Base-by-base conservation (phyloP, 2,797 vertebrate species). In the Hephaestus fuliginosus region DNA sequence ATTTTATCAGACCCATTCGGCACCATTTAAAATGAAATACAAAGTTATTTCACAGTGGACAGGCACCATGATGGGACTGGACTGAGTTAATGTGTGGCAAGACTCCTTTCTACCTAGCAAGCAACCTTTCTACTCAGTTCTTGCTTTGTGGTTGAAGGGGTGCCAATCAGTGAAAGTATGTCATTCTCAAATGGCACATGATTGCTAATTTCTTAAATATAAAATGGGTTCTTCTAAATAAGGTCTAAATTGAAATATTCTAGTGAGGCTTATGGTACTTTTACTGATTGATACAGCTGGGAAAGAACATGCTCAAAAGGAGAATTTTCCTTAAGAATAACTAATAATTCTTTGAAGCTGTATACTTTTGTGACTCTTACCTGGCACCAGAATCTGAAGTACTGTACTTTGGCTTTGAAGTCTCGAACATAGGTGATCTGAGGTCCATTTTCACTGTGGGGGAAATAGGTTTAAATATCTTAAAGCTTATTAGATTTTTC, bases 371-470 rank as follows among this genome's bases (percentile, higher is more conserved):
- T 4, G 18, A 81, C 5, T 49, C 89, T 58, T 94, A 99, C 98
- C 97, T 99, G 98, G 95, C 98, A 99, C 98, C 98, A 99, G 95
- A 99, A 99, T 85, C 97, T 95, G 95, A 99, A 99, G 94, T 99
- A 99, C 70, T 99, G 98, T 77, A 99, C 97, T 93, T 99, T 99
- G 88, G 98, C 98, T 93, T 98, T 99, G 92, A 99, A 99, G 83
- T 99, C 98, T 44, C 98, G 95, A 65, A 99, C 98, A 4, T 99
- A 99, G 10, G 98, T 98, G 87, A 99, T 99, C 91, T 98, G 98
- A 69, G 98, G 98, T 60, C 98, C 98, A 9, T 99, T 99, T 95
- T 99, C 98, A 90, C 98, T 95, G 85, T 46, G 17, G 70, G 30
- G 18, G 48, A 14, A 70, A 20, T 14, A 22, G 1, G 6, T 56